These are phyloP conservation scores for Cliona cf. orientalis DNA, from an alignment of 37 sponge, comb jelly and placozoan species.

Conservation along the genomic window DNA sequence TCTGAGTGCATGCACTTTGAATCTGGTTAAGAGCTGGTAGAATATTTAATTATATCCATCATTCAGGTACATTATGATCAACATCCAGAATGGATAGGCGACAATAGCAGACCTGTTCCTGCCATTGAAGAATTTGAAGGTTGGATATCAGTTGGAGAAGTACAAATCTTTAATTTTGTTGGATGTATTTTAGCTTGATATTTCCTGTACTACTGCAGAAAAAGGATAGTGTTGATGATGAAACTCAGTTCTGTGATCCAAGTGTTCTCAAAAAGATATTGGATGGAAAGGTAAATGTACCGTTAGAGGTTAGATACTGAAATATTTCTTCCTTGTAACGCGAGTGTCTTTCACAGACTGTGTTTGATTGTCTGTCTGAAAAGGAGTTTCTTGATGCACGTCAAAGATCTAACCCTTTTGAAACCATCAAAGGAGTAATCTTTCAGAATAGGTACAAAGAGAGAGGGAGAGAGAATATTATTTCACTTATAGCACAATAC, in stretches of 20 bases:
- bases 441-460: slow-evolving; percentile 91
- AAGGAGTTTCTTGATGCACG: slow-evolving; percentile 91
- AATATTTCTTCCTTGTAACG: too few species aligned
- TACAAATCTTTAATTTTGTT: not conserved
- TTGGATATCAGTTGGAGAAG: slow-evolving; percentile 59
- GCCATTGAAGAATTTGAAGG: slow-evolving; percentile 37
- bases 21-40: too few species aligned
- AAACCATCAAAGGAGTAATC: slow-evolving; percentile 89
- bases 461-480: too few species aligned
- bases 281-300: slow-evolving; percentile 57
- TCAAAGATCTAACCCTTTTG: slow-evolving; percentile 90
- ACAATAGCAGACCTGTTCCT: slow-evolving; percentile 16
- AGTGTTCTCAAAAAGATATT: slow-evolving; percentile 63
- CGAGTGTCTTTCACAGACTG: slow-evolving; percentile 57
- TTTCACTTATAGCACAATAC: too few species aligned
- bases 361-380: slow-evolving; percentile 77
- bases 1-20: too few species aligned
- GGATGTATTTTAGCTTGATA: not conserved
- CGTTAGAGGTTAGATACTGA: not conserved
- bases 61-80: slow-evolving; percentile 56
- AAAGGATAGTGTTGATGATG: slow-evolving; percentile 77
- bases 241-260: slow-evolving; percentile 74
- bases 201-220: slow-evolving; percentile 40
- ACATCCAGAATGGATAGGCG: slow-evolving; percentile 66
- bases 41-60: too few species aligned